phyloP scores from a whole-genome alignment of 2,113 vertebrate species.

The Erinaceus europaeus region DNA sequence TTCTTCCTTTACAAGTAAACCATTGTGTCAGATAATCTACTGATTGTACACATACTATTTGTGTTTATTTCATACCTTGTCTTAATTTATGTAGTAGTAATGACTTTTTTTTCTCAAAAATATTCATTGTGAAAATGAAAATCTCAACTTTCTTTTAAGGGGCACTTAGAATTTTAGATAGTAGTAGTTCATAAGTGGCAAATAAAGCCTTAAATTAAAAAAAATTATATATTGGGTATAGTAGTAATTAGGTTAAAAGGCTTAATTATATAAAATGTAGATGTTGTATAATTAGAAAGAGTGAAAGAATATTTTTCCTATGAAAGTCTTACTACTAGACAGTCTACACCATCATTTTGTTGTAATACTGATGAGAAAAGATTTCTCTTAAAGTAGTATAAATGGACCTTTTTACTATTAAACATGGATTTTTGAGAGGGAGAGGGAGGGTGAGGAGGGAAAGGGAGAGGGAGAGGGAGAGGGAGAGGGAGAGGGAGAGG shows the following conservation, averaged over 20 bases:
- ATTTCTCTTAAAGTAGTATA: conserved; percentile 55
- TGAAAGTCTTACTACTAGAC: no score
- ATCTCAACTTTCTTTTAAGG: conserved; percentile 17
- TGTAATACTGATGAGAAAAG: conserved; percentile 18
- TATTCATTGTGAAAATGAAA: conserved; percentile 14
- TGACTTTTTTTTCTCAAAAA: conserved; percentile 11
- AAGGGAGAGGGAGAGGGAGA: no score
- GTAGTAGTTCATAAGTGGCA: conserved; percentile 17
- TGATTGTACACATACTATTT: conserved; percentile 5
- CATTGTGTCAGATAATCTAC: background rate
- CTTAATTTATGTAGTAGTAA: conserved; percentile 6
- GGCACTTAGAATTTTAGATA: background rate
- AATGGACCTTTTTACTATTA: conserved; percentile 31
- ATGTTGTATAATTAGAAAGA: no score
- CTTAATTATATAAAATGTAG: conserved; percentile 30
- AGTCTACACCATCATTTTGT: no score
- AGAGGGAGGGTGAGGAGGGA: no score
- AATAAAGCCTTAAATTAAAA: conserved; percentile 11
- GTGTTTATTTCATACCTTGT: conserved; percentile 30
- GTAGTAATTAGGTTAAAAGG: background rate
- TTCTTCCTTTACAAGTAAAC: conserved; percentile 43
- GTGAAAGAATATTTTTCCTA: no score
- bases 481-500: no score
- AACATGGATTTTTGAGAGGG: background rate
- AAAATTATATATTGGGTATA: background rate